These are phyloP conservation scores for Dilophus febrilis DNA, from an alignment of 2,888 invertebrate species.

Conservation along the genomic window DNA sequence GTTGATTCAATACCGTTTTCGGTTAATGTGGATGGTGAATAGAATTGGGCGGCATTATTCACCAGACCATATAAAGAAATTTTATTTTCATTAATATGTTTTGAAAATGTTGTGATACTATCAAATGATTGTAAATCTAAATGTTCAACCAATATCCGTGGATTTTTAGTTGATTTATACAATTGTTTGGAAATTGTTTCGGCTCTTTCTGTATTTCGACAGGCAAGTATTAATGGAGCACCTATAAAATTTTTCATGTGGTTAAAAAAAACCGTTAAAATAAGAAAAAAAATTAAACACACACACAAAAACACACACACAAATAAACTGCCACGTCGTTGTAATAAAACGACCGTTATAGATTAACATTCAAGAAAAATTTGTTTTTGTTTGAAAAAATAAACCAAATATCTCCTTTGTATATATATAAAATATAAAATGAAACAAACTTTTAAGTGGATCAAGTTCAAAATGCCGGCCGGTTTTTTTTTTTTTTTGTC, in stretches of 20 bases:
- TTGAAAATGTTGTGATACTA: slow-evolving; percentile 24
- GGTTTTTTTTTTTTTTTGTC: no score
- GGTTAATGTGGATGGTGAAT: slow-evolving; percentile 31
- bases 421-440: no score
- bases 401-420: no score
- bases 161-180: slow-evolving; percentile 12
- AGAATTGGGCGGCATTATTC: slow-evolving; percentile 38
- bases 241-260: slow-evolving; percentile 17
- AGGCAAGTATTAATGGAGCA: slow-evolving; percentile 36
- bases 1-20: slow-evolving; percentile 35
- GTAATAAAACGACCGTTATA: no score
- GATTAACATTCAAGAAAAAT: no score
- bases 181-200: slow-evolving; percentile 30
- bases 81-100: slow-evolving; percentile 20
- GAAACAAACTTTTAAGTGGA: no score
- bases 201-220: slow-evolving; percentile 32
- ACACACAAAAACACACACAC: no score
- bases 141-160: slow-evolving; percentile 21
- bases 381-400: no score
- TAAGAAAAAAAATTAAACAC: not conserved
- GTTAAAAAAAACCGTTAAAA: slow-evolving; percentile 6
- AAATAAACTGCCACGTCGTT: no score
- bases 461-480: no score
- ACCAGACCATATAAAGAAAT: slow-evolving; percentile 28
- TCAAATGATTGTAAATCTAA: slow-evolving; percentile 26